Evolutionary conservation across 2,888 invertebrate genomes (phyloP).

Genomic region (Rhamphomyia laevipes): DNA sequence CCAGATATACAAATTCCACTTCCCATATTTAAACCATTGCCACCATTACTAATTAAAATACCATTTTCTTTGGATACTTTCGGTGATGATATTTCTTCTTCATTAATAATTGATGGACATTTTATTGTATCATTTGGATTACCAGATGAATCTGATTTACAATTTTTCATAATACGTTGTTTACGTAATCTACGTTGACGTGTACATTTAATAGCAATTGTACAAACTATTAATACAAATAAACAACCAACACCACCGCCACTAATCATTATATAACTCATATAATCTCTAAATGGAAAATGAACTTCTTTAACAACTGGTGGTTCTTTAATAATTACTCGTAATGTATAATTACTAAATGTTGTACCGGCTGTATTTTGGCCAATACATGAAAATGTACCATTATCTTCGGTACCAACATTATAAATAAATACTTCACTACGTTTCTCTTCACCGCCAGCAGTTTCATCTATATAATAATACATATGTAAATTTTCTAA

Average conservation of each 20-base stretch:
- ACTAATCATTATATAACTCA: slow-evolving; percentile 55
- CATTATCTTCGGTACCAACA: slow-evolving; percentile 67
- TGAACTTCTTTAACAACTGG: slow-evolving; percentile 55
- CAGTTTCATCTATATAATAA: slow-evolving; percentile 59
- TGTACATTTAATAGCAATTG: slow-evolving; percentile 48
- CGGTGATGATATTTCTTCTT: slow-evolving; percentile 28
- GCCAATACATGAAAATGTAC: slow-evolving; percentile 74
- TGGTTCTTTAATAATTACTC: slow-evolving; percentile 61
- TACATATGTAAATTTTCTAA: slow-evolving; percentile 55
- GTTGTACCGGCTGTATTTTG: slow-evolving; percentile 74
- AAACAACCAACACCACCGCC: slow-evolving; percentile 52
- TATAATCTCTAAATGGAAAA: slow-evolving; percentile 53
- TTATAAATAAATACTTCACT: slow-evolving; percentile 71
- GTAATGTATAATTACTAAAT: slow-evolving; percentile 69
- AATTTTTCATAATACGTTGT: slow-evolving; percentile 36
- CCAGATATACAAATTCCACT: neutral
- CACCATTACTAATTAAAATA: slow-evolving; percentile 6
- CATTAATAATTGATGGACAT: slow-evolving; percentile 38
- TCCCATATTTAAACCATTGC: neutral
- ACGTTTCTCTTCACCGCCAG: slow-evolving; percentile 57
- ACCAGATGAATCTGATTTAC: slow-evolving; percentile 47
- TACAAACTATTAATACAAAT: slow-evolving; percentile 51
- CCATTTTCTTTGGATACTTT: slow-evolving; percentile 27
- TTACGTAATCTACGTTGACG: slow-evolving; percentile 30
- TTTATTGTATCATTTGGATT: slow-evolving; percentile 43